Evolutionary conservation across 2,888 invertebrate species (phyloP), one percentile per base, ranked within the genome.

Genomic region (Synergus japonicus): DNA sequence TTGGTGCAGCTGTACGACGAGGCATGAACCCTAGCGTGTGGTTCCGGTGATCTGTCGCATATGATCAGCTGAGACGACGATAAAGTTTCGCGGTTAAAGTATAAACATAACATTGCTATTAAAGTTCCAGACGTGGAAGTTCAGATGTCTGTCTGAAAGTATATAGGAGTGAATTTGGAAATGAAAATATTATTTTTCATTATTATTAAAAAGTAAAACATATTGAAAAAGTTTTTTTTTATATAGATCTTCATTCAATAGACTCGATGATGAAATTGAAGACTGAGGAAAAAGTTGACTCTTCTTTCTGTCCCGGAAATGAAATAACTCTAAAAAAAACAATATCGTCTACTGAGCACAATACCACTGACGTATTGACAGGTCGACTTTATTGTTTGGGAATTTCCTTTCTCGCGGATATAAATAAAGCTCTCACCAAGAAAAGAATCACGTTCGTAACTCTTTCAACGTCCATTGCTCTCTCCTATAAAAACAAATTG

Each of bases 351-450:
- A 83, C 78, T 76, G 63, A 79, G 76, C 79, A 86, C 83, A 84
- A 83, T 85, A 81, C 81, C 78, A 76, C 66, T 84, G 84, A 83
- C 83, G 83, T 85, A 86, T 86, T 84, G 85, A 84, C 85, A 85
- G 79, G 80, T 79, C 82, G 63, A 73, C 79, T 81, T 83, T 79
- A 81, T 85, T 84, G 82, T 86, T 77, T 78, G 60, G 8, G 54
- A 37, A 49, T 69, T 58, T 76, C 60, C 49, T 54, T 79, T 69
- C 18, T 46, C 44, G 44, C 15, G 22, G 46, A 15, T 77, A 69
- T 69, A 29, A 69, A 69, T 69, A 49, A 69, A 69, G 22, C 22
- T 69, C 46, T 46, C 69, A 13, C 44, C 44, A 69, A 69, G 22
- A 49, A 29, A 49, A 46, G 69, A 46, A 22, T 69, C 69, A 46